phyloP scores from a whole-genome alignment of 2,113 vertebrate genomes.

The Brienomyrus brachyistius region DNA sequence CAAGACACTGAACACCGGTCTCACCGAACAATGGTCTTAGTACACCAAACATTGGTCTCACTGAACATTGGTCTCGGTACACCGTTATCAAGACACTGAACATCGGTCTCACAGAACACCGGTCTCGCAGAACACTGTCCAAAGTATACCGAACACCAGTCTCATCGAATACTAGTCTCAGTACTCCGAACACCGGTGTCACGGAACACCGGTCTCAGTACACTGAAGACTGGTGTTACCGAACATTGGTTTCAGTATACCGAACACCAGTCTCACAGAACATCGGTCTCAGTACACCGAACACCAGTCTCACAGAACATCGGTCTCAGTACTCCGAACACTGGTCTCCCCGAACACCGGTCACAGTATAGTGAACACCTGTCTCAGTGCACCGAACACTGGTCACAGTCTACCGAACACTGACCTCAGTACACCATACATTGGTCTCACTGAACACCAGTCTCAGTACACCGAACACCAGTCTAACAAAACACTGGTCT shows the following conservation, averaged over 20 bases:
- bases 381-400: background rate
- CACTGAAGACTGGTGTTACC: too few species aligned
- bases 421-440: background rate
- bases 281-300: too few species aligned
- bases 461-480: background rate
- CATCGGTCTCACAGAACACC: background rate
- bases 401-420: background rate
- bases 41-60: background rate
- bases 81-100: background rate
- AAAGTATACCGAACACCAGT: background rate
- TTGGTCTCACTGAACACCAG: background rate
- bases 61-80: background rate
- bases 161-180: background rate
- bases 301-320: too few species aligned
- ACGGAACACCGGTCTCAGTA: background rate
- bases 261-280: too few species aligned
- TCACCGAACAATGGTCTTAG: background rate
- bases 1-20: background rate
- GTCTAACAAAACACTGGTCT: background rate
- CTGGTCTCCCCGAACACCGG: too few species aligned
- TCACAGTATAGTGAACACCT: too few species aligned
- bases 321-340: too few species aligned
- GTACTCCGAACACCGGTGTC: background rate
- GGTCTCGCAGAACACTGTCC: background rate
- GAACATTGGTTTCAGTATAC: background rate